phyloP scores from a whole-genome alignment of 2,113 vertebrate genomes.

The Bothrops jararaca region DNA sequence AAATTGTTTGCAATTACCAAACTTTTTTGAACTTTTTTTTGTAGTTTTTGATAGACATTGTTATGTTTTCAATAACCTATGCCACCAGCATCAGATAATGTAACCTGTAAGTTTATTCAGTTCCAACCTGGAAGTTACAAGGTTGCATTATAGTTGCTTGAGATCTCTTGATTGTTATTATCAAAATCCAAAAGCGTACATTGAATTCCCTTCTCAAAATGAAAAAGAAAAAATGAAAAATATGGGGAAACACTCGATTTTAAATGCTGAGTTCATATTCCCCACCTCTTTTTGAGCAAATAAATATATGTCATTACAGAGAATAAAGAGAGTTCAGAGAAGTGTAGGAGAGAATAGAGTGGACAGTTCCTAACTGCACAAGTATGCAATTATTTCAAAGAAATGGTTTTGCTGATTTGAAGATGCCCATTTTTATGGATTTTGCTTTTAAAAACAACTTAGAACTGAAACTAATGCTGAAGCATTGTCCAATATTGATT shows the following conservation, averaged over 20 bases:
- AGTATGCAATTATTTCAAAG: neutral
- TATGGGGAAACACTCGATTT: neutral
- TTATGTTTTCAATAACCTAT: neutral
- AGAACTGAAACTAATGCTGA: neutral
- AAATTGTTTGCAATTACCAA: neutral
- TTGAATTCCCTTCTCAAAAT: neutral
- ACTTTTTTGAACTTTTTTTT: neutral
- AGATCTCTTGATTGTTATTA: neutral
- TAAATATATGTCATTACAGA: neutral
- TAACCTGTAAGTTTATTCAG: neutral
- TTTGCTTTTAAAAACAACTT: neutral
- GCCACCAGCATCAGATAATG: neutral
- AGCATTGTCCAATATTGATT: neutral
- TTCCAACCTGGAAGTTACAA: neutral
- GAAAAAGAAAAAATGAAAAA: neutral
- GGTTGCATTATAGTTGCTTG: neutral
- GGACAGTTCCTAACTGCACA: neutral
- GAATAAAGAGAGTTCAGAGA: neutral
- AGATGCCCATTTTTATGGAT: neutral
- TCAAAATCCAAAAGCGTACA: neutral
- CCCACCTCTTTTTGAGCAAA: neutral
- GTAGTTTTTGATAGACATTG: neutral
- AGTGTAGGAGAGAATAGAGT: neutral
- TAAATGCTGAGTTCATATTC: neutral
- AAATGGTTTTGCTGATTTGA: neutral